Evolutionary conservation across 2,113 vertebrate species (phyloP).

Genomic region (Sebastes schlegelii): DNA sequence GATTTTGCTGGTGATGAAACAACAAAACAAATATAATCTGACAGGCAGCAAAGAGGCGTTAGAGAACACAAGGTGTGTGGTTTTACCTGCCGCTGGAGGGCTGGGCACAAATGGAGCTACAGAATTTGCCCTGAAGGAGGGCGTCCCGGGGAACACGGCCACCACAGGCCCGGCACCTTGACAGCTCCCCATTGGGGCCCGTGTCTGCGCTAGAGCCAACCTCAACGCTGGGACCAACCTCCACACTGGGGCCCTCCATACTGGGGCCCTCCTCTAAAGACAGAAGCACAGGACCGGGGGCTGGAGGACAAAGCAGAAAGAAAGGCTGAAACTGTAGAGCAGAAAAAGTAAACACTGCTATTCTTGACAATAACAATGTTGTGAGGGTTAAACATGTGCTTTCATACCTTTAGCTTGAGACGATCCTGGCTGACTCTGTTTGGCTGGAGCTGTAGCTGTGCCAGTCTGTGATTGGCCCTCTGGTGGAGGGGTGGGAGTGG

Average conservation of each 20-base stretch:
- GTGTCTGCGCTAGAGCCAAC: slow-evolving; percentile 52
- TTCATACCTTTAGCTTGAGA: slow-evolving; percentile 65
- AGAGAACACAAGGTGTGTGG: neutral
- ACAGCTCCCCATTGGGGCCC: slow-evolving; percentile 69
- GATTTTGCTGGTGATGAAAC: neutral
- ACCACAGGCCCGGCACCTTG: slow-evolving; percentile 80
- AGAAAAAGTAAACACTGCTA: slow-evolving; percentile 7
- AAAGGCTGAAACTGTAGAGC: neutral
- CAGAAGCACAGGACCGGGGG: slow-evolving; percentile 62
- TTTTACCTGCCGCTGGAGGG: slow-evolving; percentile 85
- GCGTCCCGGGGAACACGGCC: slow-evolving; percentile 75
- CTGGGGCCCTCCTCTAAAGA: slow-evolving; percentile 70
- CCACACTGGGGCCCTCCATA: slow-evolving; percentile 64
- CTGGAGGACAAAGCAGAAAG: slow-evolving; percentile 42
- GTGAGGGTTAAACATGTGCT: neutral
- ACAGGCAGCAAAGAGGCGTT: neutral
- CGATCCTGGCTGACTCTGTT: slow-evolving; percentile 59
- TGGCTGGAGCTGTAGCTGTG: slow-evolving; percentile 43
- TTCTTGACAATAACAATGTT: slow-evolving; percentile 1
- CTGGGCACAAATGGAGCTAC: slow-evolving; percentile 81
- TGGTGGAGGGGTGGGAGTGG: slow-evolving; percentile 81
- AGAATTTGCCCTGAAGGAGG: slow-evolving; percentile 86
- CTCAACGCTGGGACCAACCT: slow-evolving; percentile 72
- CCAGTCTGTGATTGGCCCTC: slow-evolving; percentile 71
- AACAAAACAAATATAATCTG: neutral